A percentile compares a stretch with the other conserved stretches of the same genome.
These are phyloP conservation scores for Volucella inflata DNA, from an alignment of 2,888 invertebrate species.

Conservation along the genomic window DNA sequence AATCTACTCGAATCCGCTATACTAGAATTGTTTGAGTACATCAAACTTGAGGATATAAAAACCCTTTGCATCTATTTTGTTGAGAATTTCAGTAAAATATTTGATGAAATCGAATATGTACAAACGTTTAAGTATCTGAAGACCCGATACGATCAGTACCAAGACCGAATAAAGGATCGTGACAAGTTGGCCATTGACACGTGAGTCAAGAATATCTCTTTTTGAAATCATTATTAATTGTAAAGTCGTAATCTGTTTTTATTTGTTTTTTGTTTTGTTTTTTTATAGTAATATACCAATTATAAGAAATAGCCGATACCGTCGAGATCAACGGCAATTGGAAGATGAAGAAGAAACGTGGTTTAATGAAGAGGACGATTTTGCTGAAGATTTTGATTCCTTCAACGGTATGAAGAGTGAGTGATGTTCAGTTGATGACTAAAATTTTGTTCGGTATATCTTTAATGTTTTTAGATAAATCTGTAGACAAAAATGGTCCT, in stretches of 20 bases:
- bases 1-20: constrained; percentile 99
- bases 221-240: neutral
- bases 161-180: constrained; percentile 94
- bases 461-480: constrained; percentile 62
- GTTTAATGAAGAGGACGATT: constrained; percentile 98
- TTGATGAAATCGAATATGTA: constrained; percentile 98
- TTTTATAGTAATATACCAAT: constrained; percentile 85
- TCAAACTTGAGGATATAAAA: constrained; percentile 96
- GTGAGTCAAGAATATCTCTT: constrained; percentile 83
- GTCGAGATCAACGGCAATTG: constrained; percentile 95
- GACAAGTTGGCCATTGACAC: constrained; percentile 89
- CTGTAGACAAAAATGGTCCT: constrained; percentile 82
- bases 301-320: constrained; percentile 89
- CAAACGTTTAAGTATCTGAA: constrained; percentile 98
- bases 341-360: constrained; percentile 99
- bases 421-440: constrained; percentile 52
- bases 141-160: constrained; percentile 94
- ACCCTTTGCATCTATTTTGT: constrained; percentile 96
- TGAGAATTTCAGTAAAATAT: constrained; percentile 96
- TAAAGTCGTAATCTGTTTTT: neutral
- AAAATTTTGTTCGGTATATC: constrained; percentile 31
- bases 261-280: constrained; percentile 3
- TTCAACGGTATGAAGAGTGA: constrained; percentile 84
- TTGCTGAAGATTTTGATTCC: constrained; percentile 88
- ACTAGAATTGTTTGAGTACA: constrained; percentile 99